Evolutionary conservation across 2,888 invertebrate genomes (phyloP), one percentile per base, ranked within the genome.

Genomic region (Drosophila borborema): DNA sequence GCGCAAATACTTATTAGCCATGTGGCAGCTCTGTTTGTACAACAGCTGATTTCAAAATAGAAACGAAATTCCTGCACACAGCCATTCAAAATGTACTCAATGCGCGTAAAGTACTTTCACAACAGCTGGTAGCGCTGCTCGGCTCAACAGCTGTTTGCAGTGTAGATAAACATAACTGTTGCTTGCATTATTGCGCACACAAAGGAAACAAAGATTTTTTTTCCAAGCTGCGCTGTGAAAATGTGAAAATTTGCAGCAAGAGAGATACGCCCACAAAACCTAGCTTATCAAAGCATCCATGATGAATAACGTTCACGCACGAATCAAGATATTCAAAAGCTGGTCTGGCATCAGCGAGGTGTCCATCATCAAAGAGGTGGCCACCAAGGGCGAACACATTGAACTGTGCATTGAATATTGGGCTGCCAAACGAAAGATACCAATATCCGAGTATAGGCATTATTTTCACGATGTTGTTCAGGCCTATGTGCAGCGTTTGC

Each of bases 351-450:
- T 92, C n/a, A 91, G 91, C 60, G 93, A 93, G 64, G 82, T 91
- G 45, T 77, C 90, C 10, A 86, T 92, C 12, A 92, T 92, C 46
- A 92, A 93, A 65, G 91, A 91, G 64, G 92, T 93, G 31, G 93
- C 92, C 45, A 93, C 93, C n/a, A 93, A 93, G 68, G 93, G 93
- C 36, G 92, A 92, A 49, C 80, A 92, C 76, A 90, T 93, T 10
- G 88, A 91, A 3, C 78, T 92, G 12, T 93, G 93, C 70, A 81
- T 93, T 64, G 90, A 91, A 28, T 93, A 87, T 74, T 90, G 92
- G 85, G 89, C 93, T 12, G 74, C 74, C 7, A 91, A 90, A 58
- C 79, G 91, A 0, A 84, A 91, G 48, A 81, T 91, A 10, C 68
- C 89, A 1, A 40, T 74, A 1, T 23, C 75, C 1, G 91, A 91